phyloP scores from a whole-genome alignment of 1,140 invertebrate genomes.

The Hyphantria cunea region DNA sequence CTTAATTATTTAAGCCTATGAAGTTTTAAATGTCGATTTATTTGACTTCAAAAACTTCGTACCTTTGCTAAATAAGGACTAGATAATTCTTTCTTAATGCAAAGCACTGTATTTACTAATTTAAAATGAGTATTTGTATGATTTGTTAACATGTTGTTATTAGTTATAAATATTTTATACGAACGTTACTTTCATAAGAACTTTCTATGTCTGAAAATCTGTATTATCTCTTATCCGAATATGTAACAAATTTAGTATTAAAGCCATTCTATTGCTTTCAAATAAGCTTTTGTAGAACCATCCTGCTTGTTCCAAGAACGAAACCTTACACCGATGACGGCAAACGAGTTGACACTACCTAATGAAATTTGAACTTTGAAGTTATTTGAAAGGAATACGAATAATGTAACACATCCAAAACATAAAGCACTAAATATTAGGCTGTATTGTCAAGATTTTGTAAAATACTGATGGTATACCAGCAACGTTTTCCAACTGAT shows the following conservation, averaged over 20 bases:
- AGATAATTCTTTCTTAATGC: too few relatives aligned
- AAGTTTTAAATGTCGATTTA: neutral
- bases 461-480: conserved; percentile 32
- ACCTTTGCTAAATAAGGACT: too few relatives aligned
- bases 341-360: too few relatives aligned
- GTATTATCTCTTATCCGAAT: neutral
- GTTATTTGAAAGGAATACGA: neutral
- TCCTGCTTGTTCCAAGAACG: too few relatives aligned
- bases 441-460: conserved; percentile 21
- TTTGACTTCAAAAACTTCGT: neutral
- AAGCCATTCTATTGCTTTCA: neutral
- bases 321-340: too few relatives aligned
- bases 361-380: neutral
- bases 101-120: neutral
- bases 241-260: neutral
- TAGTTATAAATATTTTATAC: neutral
- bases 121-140: too few relatives aligned
- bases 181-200: neutral
- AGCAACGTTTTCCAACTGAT: conserved; percentile 16
- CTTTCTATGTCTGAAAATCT: neutral
- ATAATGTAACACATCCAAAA: conserved; percentile 7
- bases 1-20: conserved; percentile 32
- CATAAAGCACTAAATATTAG: neutral
- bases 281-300: neutral
- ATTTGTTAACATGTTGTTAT: neutral